These are phyloP conservation scores for Gopherus flavomarginatus DNA, from an alignment of 2,113 vertebrate genomes.

Conservation along the genomic window DNA sequence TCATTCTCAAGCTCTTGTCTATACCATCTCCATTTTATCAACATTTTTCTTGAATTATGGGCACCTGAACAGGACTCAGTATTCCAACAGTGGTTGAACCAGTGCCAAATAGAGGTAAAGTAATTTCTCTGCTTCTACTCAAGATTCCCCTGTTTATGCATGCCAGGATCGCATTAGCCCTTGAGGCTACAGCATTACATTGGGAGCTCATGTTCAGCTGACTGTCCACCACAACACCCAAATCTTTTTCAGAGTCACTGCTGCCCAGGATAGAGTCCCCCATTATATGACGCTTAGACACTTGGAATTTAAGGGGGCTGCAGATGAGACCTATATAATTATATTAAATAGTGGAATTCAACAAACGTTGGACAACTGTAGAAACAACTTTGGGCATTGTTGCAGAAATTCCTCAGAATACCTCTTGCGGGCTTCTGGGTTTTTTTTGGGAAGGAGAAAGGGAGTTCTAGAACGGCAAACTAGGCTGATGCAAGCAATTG, in stretches of 20 bases:
- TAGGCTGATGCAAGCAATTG: neutral
- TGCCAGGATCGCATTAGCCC: no score
- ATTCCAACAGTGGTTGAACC: neutral
- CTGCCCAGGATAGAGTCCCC: neutral
- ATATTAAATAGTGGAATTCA: no score
- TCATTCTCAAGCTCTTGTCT: neutral
- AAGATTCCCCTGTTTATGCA: neutral
- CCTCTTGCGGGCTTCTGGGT: neutral
- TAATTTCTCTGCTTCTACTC: neutral
- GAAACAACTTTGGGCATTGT: no score
- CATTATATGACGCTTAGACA: neutral
- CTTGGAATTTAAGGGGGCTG: neutral
- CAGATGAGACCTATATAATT: no score
- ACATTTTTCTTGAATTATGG: neutral
- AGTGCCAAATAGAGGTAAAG: neutral
- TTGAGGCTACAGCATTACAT: neutral
- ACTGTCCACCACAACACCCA: no score
- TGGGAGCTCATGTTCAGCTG: neutral
- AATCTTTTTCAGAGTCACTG: neutral
- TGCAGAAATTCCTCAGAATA: no score
- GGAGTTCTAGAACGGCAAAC: neutral
- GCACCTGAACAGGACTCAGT: neutral
- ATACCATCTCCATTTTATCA: neutral
- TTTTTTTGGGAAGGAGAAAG: neutral
- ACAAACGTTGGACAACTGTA: no score